A percentile compares a stretch with the other conserved stretches of the same genome.
phyloP scores from a whole-genome alignment of 1,140 invertebrate species.

The Venturia canescens region DNA sequence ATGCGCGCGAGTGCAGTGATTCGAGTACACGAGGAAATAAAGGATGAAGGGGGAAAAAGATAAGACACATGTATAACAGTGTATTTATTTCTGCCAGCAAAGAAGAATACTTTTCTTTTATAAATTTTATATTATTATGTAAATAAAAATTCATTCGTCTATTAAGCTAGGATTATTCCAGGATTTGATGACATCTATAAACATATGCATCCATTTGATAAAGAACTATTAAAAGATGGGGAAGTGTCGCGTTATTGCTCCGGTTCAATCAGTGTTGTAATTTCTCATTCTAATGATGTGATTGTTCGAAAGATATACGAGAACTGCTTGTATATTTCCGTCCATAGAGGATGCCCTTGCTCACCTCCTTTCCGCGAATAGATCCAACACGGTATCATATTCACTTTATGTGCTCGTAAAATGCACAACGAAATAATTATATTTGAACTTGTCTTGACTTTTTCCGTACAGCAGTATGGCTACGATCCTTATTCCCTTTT shows the following conservation, averaged over 20 bases:
- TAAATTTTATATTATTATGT: not conserved
- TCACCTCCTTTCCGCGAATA: not conserved
- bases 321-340: not conserved
- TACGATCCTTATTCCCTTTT: not conserved
- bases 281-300: slow-evolving; percentile 47
- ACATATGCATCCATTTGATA: too few species aligned
- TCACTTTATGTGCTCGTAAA: slow-evolving; percentile 38
- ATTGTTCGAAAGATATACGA: not conserved
- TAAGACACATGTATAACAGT: slow-evolving; percentile 25
- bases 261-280: too few species aligned
- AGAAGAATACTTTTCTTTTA: not conserved
- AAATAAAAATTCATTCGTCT: not conserved
- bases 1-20: slow-evolving; percentile 24
- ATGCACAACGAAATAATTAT: too few species aligned
- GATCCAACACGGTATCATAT: slow-evolving; percentile 36
- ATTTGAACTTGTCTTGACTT: too few species aligned
- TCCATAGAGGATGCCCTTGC: too few species aligned
- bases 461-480: too few species aligned
- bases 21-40: slow-evolving; percentile 13
- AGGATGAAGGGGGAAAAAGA: not conserved
- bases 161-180: not conserved
- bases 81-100: slow-evolving; percentile 1
- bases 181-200: too few species aligned
- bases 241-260: slow-evolving; percentile 1
- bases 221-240: not conserved